phyloP scores from a whole-genome alignment of 2,888 invertebrate genomes.

The Fragum fragum region DNA sequence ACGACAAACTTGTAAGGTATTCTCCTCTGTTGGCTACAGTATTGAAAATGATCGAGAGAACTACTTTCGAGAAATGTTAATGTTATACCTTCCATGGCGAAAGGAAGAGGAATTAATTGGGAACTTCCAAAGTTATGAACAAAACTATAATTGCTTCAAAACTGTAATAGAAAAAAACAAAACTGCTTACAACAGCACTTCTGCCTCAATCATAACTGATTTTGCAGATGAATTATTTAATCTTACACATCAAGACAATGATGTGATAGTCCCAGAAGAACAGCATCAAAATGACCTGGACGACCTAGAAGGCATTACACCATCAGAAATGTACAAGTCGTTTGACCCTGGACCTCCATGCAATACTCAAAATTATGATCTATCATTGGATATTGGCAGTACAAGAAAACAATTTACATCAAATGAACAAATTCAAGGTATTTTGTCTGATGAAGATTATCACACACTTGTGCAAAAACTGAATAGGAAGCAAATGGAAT shows the following conservation, averaged over 20 bases:
- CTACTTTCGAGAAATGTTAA: constrained; percentile 18
- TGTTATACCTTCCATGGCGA: constrained; percentile 21
- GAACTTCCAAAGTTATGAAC: too few relatives aligned
- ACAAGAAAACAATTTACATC: constrained; percentile 28
- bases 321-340: neutral
- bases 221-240: too few relatives aligned
- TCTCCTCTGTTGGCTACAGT: neutral
- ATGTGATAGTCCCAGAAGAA: neutral
- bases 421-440: neutral
- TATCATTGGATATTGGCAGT: constrained; percentile 48
- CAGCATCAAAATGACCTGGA: constrained; percentile 1
- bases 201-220: too few relatives aligned
- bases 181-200: neutral
- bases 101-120: neutral
- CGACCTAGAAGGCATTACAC: neutral
- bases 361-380: constrained; percentile 19
- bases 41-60: constrained; percentile 9
- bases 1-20: neutral
- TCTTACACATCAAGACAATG: neutral
- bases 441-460: constrained; percentile 47
- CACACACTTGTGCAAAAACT: constrained; percentile 37
- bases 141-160: neutral
- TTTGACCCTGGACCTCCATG: constrained; percentile 12
- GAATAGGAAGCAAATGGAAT: constrained; percentile 49
- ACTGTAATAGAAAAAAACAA: neutral